These are phyloP conservation scores for Scleropages formosus DNA, from an alignment of 2,797 vertebrate genomes.

Conservation along the genomic window DNA sequence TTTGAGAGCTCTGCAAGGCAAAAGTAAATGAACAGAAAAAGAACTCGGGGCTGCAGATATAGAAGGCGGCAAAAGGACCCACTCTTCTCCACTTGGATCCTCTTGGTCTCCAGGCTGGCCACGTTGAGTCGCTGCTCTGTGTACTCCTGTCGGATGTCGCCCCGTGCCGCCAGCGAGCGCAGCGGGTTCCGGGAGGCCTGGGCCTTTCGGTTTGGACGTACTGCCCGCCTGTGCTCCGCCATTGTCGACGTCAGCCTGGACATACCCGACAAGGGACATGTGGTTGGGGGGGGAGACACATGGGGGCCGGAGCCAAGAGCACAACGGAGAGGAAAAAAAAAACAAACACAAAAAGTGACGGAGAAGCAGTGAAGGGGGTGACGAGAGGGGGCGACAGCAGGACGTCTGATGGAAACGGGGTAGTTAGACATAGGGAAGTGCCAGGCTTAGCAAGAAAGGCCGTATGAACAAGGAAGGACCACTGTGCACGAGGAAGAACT, in stretches of 20 bases:
- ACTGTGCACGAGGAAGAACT: neutral
- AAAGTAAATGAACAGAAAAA: neutral
- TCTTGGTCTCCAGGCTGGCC: constrained; percentile 69
- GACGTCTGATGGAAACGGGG: no score
- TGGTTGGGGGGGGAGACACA: neutral
- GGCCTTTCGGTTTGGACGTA: constrained; percentile 68
- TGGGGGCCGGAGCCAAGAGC: neutral
- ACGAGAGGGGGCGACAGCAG: no score
- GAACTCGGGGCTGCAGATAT: no score
- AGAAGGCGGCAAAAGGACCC: constrained; percentile 40
- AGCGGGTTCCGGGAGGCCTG: constrained; percentile 76
- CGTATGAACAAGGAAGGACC: no score
- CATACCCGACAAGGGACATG: neutral
- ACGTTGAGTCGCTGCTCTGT: constrained; percentile 77
- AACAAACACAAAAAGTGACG: neutral
- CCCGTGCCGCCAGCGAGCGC: constrained; percentile 68
- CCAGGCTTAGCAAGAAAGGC: no score
- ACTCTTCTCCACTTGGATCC: constrained; percentile 77
- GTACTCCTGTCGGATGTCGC: constrained; percentile 74
- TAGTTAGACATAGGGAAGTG: no score
- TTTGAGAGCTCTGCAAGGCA: neutral
- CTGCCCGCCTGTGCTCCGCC: constrained; percentile 71
- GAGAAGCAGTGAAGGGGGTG: no score
- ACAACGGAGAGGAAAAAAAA: neutral
- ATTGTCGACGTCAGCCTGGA: constrained; percentile 68